These are phyloP conservation scores for Chiroxiphia lanceolata DNA, from an alignment of 2,797 vertebrate genomes.

Conservation along the genomic window DNA sequence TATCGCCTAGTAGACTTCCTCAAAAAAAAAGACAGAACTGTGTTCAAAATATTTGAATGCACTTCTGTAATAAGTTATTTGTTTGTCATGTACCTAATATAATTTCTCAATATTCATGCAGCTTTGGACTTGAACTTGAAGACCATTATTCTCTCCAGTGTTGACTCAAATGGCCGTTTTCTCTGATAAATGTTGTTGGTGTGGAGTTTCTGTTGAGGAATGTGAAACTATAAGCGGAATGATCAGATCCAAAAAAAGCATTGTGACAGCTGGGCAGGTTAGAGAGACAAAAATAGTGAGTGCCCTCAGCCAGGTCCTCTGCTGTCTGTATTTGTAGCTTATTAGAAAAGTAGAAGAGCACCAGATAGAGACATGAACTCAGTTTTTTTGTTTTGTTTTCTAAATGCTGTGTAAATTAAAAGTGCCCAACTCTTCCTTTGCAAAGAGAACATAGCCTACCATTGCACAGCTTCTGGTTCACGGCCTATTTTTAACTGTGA, in stretches of 20 bases:
- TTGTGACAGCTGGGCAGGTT: conserved; percentile 63
- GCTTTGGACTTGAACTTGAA: neutral
- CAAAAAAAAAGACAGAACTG: neutral
- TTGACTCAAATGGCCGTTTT: conserved; percentile 10
- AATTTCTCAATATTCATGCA: neutral
- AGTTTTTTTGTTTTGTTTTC: neutral
- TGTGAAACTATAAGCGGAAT: conserved; percentile 46
- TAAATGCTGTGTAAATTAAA: neutral
- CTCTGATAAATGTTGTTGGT: conserved; percentile 11
- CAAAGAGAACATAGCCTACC: rapidly evolving
- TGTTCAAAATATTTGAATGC: neutral
- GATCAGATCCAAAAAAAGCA: conserved; percentile 54
- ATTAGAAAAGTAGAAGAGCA: neutral
- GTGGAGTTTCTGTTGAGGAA: conserved; percentile 57
- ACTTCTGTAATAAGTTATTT: neutral
- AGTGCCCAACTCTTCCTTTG: neutral
- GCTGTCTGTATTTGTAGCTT: neutral
- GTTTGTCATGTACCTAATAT: neutral
- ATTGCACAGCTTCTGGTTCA: neutral
- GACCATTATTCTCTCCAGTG: neutral
- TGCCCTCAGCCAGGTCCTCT: neutral
- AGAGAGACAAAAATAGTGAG: neutral
- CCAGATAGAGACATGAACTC: neutral
- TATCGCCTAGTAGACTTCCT: neutral
- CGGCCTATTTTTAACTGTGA: neutral